Base-by-base conservation (phyloP, 1,140 invertebrate species). In the Drosophila varians region DNA sequence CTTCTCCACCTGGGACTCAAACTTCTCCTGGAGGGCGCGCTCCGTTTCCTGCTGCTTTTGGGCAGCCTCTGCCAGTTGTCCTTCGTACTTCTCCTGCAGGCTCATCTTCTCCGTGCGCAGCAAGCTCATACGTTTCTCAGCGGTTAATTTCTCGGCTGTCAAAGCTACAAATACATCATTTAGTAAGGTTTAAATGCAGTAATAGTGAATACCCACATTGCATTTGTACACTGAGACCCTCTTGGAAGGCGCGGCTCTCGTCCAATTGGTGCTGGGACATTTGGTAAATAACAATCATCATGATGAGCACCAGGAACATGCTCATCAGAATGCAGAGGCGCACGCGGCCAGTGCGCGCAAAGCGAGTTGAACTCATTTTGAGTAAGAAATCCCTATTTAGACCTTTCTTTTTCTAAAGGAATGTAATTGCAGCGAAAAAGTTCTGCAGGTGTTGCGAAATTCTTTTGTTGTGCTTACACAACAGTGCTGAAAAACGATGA, bases 251-350 rank as follows among this genome's bases (percentile, higher is more conserved):
- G 72, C 91, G 87, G 26, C 82, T 89, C 71, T 93, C 92, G 46
- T 93, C 92, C 34, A 93, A 75, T 82, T 93, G 92, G 42, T 89
- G 83, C 57, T 92, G 90, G 2, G 91, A 92, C 72, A 91, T 92
- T 69, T 92, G 92, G 58, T 92, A 93, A 73, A 92, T 92, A 5
- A 91, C 91, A 55, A 93, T 91, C 71, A 93, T 86, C 31, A 92
- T 92, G 4, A 92, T 84, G 51, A 92, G 88, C 12, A 92, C 75
- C 34, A 92, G 64, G 51, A 92, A 79, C 51, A 89, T 90, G 75
- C 82, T 91, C 61, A 93, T 74, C 36, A 92, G 90, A 25, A 92
- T 64, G 60, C 92, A 91, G 47, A 93, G 90, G 53, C 92, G 91
- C 69, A 91, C 91, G 71, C 92, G 92, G 18, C 92, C 92, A 26